A percentile compares a stretch with the other conserved stretches of the same genome.
These are phyloP conservation scores for Agrilus planipennis DNA, from an alignment of 1,140 invertebrate species.

Conservation along the genomic window DNA sequence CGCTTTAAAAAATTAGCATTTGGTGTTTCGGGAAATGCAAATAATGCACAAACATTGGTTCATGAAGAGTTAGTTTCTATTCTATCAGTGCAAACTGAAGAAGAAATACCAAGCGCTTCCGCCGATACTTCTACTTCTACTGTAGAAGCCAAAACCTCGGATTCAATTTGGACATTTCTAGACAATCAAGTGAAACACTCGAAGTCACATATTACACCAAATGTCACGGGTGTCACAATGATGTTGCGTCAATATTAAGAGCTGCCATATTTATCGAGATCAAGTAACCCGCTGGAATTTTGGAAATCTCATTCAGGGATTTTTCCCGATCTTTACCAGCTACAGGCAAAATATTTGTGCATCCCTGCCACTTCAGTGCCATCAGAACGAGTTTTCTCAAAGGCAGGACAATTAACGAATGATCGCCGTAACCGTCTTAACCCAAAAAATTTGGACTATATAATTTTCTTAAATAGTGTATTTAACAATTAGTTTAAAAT, in stretches of 20 bases:
- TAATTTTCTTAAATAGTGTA: slow-evolving; percentile 10
- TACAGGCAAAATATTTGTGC: background rate
- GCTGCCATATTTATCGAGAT: background rate
- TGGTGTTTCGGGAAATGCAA: background rate
- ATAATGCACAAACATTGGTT: background rate
- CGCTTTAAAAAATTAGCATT: slow-evolving; percentile 17
- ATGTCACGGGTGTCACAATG: background rate
- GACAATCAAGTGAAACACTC: background rate
- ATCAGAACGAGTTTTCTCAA: slow-evolving; percentile 8
- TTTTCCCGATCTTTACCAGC: background rate
- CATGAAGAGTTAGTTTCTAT: background rate
- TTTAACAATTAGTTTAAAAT: too few species aligned
- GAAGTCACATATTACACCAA: background rate
- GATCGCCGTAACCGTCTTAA: slow-evolving; percentile 3
- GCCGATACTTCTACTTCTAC: background rate
- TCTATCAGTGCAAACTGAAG: background rate
- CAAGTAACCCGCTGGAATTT: background rate
- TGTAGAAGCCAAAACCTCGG: background rate
- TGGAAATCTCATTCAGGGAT: background rate
- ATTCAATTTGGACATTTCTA: background rate
- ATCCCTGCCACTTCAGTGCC: slow-evolving; percentile 6
- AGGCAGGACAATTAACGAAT: slow-evolving; percentile 8
- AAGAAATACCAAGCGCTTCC: background rate
- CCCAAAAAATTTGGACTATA: slow-evolving; percentile 2
- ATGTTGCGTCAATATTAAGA: background rate